Evolutionary conservation across 2,888 invertebrate species (phyloP), one percentile per base, ranked within the genome.

Genomic region (Torymus auratus): DNA sequence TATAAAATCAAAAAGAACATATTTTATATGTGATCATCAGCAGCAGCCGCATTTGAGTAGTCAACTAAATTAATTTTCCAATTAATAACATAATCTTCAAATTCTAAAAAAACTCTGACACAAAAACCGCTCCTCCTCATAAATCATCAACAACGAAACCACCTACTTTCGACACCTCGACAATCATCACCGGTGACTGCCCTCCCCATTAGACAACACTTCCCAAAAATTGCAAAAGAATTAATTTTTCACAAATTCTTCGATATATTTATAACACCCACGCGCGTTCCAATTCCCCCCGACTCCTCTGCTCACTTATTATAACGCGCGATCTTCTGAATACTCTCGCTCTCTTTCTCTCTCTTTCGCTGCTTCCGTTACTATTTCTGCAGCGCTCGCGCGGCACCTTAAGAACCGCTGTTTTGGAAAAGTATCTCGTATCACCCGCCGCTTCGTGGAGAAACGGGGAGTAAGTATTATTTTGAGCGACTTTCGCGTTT

Each of bases 341-440:
- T 75, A 50, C 28, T 52, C 65, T 55, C 12, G 56, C 20, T 52
- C 17, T 7, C 7, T 28, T 2, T 2, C 28, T 28, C 28, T 28
- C 28, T 28, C 5, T 28, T 28, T 28, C 23, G 11, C 53, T 62
- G 73, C 60, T 79, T 80, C 78, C 67, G 80, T 71, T 60, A 80
- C 82, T 82, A 82, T 82, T 82, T 82, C 71, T 82, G 82, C 71
- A 78, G 64, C 68, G 64, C 28, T 17, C 60, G 70, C 75, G 61
- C 62, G 17, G 62, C 61, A 75, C 41, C 70, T 73, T 75, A 74
- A 73, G 74, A 73, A 74, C 64, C 28, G 50, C 11, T 74, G 67
- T 68, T 78, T 78, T 60, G 52, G 53, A 78, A 78, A 69, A 69
- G 65, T 74, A 80, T 77, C 62, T 73, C 76, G 65, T 14, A 76